phyloP scores from a whole-genome alignment of 2,888 invertebrate species.

The Athripsodes cinereus region DNA sequence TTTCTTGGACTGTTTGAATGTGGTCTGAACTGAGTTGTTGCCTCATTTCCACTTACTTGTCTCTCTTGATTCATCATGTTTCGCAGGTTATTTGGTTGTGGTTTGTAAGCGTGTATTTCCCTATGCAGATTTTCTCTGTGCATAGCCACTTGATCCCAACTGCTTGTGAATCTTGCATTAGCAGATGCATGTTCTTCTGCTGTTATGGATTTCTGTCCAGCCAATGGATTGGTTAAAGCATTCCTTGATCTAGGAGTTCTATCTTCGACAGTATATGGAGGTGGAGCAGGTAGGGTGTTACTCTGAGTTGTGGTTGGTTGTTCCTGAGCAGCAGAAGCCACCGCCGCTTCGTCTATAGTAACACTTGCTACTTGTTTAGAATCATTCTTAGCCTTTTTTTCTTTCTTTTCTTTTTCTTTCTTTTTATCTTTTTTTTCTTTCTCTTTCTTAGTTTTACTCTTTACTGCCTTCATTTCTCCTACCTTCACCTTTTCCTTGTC shows the following conservation, averaged over 20 bases:
- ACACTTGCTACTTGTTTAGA: slow-evolving; percentile 26
- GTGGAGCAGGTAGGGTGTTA: slow-evolving; percentile 18
- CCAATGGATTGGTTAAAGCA: slow-evolving; percentile 30
- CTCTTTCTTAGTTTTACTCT: slow-evolving; percentile 19
- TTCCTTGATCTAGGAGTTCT: not conserved
- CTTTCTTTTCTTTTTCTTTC: slow-evolving; percentile 21
- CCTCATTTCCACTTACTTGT: slow-evolving; percentile 3
- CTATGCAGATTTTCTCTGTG: slow-evolving; percentile 44
- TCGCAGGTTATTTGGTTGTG: slow-evolving; percentile 20
- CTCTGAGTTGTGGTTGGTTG: not conserved
- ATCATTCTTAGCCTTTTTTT: slow-evolving; percentile 29
- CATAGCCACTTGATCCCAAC: slow-evolving; percentile 50
- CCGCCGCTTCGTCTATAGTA: slow-evolving; percentile 18
- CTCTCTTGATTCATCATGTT: slow-evolving; percentile 17
- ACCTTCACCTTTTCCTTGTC: slow-evolving; percentile 8
- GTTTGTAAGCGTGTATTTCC: slow-evolving; percentile 22
- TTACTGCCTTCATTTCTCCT: slow-evolving; percentile 17
- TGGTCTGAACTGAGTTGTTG: not conserved
- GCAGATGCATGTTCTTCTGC: slow-evolving; percentile 29
- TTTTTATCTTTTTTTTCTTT: slow-evolving; percentile 13
- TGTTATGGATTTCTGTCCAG: slow-evolving; percentile 26
- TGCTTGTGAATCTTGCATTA: slow-evolving; percentile 33
- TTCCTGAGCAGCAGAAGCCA: slow-evolving; percentile 9
- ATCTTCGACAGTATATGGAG: slow-evolving; percentile 27
- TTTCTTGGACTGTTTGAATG: slow-evolving; percentile 9